A percentile compares a stretch with the other conserved stretches of the same genome.
phyloP scores from a whole-genome alignment of 2,113 vertebrate genomes.

The Brachypteracias leptosomus region DNA sequence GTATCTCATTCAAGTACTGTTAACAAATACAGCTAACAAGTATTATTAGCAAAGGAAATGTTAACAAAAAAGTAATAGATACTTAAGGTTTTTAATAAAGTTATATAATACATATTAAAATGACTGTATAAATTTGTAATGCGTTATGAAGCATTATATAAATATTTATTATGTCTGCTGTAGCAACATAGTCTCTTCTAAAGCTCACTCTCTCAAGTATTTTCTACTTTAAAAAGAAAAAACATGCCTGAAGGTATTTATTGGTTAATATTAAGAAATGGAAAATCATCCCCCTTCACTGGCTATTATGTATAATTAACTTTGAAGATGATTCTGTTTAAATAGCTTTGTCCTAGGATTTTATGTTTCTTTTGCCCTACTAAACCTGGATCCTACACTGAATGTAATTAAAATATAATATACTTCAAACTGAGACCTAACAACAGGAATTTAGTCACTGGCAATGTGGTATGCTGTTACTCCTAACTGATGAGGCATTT shows the following conservation, averaged over 20 bases:
- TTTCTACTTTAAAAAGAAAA: conserved; percentile 10
- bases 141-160: not conserved
- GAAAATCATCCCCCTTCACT: conserved; percentile 6
- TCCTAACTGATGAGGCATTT: conserved; percentile 29
- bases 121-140: not conserved
- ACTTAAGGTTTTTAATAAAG: not conserved
- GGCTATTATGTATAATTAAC: conserved; percentile 51
- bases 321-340: conserved; percentile 30
- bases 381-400: conserved; percentile 9
- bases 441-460: conserved; percentile 31
- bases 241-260: conserved; percentile 23
- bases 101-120: not conserved
- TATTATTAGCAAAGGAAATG: not conserved
- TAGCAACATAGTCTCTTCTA: not conserved
- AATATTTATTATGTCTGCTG: not conserved
- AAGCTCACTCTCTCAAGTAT: conserved; percentile 8
- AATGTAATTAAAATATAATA: conserved; percentile 54
- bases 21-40: not conserved
- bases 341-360: conserved; percentile 58
- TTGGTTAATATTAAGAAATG: conserved; percentile 24
- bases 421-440: conserved; percentile 50
- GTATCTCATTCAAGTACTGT: not conserved
- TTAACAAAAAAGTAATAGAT: not conserved
- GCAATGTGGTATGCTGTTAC: not conserved
- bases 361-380: conserved; percentile 38